These are phyloP conservation scores for Orchestes rusci DNA, from an alignment of 2,888 invertebrate genomes.

Conservation along the genomic window DNA sequence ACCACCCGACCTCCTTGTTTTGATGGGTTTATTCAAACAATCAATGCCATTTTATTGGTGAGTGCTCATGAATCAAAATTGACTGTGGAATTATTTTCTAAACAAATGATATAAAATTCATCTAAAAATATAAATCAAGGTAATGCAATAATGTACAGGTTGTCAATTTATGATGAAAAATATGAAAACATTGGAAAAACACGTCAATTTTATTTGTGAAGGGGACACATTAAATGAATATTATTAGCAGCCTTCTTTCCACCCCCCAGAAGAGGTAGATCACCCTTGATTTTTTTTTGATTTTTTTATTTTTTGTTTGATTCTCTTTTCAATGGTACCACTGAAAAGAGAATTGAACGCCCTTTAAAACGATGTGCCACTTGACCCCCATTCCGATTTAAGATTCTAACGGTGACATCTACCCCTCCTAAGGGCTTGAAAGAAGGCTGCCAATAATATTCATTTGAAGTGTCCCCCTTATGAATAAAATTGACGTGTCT, in stretches of 20 bases:
- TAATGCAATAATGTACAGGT: too few species aligned
- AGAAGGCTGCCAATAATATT: neutral
- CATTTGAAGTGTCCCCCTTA: neutral
- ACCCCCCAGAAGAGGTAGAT: neutral
- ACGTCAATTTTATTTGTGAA: too few species aligned
- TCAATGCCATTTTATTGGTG: too few species aligned
- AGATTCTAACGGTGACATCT: constrained; percentile 3
- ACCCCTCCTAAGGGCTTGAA: neutral
- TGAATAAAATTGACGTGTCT: constrained; percentile 1
- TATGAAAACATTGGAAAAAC: too few species aligned
- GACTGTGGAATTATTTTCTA: too few species aligned
- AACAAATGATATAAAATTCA: too few species aligned
- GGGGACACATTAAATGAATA: neutral
- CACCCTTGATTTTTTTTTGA: neutral
- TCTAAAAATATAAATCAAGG: too few species aligned
- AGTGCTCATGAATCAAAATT: too few species aligned
- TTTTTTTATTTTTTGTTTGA: neutral
- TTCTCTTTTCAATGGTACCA: neutral
- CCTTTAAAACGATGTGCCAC: constrained; percentile 1
- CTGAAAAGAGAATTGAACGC: neutral
- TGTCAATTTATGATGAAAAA: too few species aligned
- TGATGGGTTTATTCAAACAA: too few species aligned
- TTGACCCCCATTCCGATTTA: constrained; percentile 1
- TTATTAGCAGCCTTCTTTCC: neutral
- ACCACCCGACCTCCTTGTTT: too few species aligned